Evolutionary conservation across 2,113 vertebrate genomes (phyloP).

Genomic region (Vicugna pacos): DNA sequence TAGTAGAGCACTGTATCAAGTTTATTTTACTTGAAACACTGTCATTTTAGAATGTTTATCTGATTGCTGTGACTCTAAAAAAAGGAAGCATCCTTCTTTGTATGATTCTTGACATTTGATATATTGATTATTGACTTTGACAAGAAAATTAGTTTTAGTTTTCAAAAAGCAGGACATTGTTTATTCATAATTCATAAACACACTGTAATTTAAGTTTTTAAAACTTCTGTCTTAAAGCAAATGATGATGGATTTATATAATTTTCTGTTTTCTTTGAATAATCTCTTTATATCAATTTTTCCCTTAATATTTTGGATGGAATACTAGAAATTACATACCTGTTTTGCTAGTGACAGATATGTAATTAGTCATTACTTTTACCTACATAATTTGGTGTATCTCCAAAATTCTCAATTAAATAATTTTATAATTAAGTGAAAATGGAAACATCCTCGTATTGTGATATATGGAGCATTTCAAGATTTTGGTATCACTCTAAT

Average conservation of each 20-base stretch:
- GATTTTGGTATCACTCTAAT: neutral
- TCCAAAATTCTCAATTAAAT: neutral
- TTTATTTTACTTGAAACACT: neutral
- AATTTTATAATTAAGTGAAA: neutral
- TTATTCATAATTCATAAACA: neutral
- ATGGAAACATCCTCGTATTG: neutral
- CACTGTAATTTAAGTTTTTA: neutral
- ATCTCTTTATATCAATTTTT: neutral
- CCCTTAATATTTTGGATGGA: neutral
- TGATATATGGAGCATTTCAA: neutral
- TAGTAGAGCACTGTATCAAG: neutral
- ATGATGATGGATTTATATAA: neutral
- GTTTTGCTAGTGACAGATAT: neutral
- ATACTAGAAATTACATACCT: neutral
- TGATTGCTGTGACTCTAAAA: neutral
- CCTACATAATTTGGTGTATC: neutral
- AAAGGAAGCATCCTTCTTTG: neutral
- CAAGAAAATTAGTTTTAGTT: neutral
- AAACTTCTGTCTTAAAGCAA: neutral
- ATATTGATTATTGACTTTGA: constrained; percentile 18
- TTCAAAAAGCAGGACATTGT: constrained; percentile 22
- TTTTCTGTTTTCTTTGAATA: neutral
- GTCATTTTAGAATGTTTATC: neutral
- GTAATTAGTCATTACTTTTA: neutral
- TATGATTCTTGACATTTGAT: neutral